These are phyloP conservation scores for Poeciliopsis occidentalis DNA, from an alignment of 2,113 vertebrate genomes.

Conservation along the genomic window DNA sequence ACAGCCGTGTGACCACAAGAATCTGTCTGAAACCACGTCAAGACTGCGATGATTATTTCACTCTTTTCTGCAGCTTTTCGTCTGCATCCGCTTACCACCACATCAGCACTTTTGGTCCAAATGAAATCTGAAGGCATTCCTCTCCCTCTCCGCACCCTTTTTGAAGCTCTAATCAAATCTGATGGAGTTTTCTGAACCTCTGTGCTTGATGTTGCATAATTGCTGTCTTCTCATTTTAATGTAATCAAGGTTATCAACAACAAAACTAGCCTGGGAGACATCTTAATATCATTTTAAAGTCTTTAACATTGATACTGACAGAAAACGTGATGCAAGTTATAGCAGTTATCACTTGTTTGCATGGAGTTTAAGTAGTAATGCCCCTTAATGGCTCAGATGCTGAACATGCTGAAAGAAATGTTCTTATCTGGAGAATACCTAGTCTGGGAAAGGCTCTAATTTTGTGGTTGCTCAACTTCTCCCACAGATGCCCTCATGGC, in stretches of 20 bases:
- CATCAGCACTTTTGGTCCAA: conserved; percentile 73
- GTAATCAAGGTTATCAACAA: conserved; percentile 79
- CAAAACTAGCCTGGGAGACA: neutral
- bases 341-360: neutral
- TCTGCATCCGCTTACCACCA: conserved; percentile 71
- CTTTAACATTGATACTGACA: neutral
- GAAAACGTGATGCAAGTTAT: neutral
- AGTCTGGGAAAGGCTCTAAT: conserved; percentile 72
- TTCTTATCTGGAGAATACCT: conserved; percentile 65
- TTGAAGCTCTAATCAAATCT: conserved; percentile 83
- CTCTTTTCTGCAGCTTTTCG: conserved; percentile 64
- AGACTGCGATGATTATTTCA: conserved; percentile 72
- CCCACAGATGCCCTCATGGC: conserved; percentile 64
- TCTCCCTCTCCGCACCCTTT: conserved; percentile 80
- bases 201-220: conserved; percentile 79
- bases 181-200: conserved; percentile 46
- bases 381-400: conserved; percentile 34
- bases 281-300: neutral
- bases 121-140: conserved; percentile 88
- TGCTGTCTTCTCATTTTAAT: conserved; percentile 73
- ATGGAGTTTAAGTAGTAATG: conserved; percentile 15
- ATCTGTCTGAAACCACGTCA: conserved; percentile 75
- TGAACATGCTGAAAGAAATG: conserved; percentile 33
- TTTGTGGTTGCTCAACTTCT: conserved; percentile 64
- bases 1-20: conserved; percentile 76